Conservation (phyloP, 2,888 invertebrate genomes). For the Oxytorus armatus region DNA sequence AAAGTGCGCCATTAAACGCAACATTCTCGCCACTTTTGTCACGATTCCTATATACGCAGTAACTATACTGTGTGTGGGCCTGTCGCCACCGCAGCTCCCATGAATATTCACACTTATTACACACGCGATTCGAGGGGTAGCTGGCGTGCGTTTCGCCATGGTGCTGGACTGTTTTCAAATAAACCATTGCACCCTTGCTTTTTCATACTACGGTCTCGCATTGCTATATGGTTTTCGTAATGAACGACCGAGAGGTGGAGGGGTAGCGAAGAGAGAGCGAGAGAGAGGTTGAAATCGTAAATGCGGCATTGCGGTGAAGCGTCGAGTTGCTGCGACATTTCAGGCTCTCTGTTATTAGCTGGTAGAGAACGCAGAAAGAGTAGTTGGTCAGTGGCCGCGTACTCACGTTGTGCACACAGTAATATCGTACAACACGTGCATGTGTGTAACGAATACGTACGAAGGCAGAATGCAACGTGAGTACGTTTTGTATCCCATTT, state of each 20-base stretch:
- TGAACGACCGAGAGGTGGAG: conserved; percentile 51
- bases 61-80: conserved; percentile 6
- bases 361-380: conserved; percentile 14
- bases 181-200: conserved; percentile 39
- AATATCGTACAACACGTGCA: conserved; percentile 35
- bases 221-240: conserved; percentile 31
- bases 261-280: too few relatives aligned
- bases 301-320: conserved; percentile 71
- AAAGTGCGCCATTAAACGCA: conserved; percentile 22
- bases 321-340: conserved; percentile 71
- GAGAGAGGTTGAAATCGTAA: conserved; percentile 66
- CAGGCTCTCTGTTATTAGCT: conserved; percentile 70
- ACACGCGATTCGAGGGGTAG: conserved; percentile 29
- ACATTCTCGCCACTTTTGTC: conserved; percentile 35
- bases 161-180: conserved; percentile 40
- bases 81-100: conserved; percentile 45
- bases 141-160: conserved; percentile 19
- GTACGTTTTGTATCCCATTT: conserved; percentile 44
- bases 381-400: conserved; percentile 25
- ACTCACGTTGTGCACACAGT: conserved; percentile 41
- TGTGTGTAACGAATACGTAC: not conserved
- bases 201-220: conserved; percentile 18
- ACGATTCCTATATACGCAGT: conserved; percentile 11
- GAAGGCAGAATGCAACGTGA: conserved; percentile 34
- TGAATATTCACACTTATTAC: conserved; percentile 66